Base-by-base conservation (phyloP, 1,140 invertebrate genomes). In the Hylyphantes graminicola region DNA sequence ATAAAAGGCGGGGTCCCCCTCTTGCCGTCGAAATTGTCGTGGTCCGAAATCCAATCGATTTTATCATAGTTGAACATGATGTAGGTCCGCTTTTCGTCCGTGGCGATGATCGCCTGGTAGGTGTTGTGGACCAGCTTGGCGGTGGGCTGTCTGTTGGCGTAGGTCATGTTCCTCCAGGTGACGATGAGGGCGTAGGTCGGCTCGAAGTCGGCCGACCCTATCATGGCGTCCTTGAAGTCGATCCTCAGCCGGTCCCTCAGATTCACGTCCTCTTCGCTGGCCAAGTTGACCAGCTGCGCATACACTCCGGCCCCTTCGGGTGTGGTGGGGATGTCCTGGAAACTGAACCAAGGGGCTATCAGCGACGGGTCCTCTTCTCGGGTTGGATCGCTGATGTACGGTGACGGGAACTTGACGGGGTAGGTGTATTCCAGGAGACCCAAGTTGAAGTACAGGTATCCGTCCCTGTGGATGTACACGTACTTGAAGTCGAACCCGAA, bases 161-260 rank as follows among this genome's bases (percentile, higher is more conserved):
- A 97, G 0, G 96, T 95, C 89, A 98, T 93, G 88, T 98, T 98
- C 89, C 96, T 97, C 97, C 97, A 98, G 0, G 97, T 98, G n/a
- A 96, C 92, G 87, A 97, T 96, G 63, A 96, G 91, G 5, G 93
- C 94, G 88, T 98, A 96, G 88, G 97, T 97, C 0, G 97, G 96
- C 19, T 88, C 91, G 89, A 98, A 98, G 0, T 94, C 94, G 50
- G 96, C 94, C 0, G 97, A 93, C 0, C 97, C 97, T 51, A 98
- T 95, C 61, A 98, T 96, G 5, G 95, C 96, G 87, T 96, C 92
- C 19, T 96, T 92, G 65, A 98, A 94, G 88, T 98, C 96, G 94
- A 95, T 95, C 87, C 93, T 96, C 0, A 96, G 87, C 59, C 96
- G 91, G 89, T 98, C 95, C 68, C 95, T 91, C 89, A 97, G 93